Evolutionary conservation across 2,888 invertebrate genomes (phyloP).

Genomic region (Macrostomum cliftonense): DNA sequence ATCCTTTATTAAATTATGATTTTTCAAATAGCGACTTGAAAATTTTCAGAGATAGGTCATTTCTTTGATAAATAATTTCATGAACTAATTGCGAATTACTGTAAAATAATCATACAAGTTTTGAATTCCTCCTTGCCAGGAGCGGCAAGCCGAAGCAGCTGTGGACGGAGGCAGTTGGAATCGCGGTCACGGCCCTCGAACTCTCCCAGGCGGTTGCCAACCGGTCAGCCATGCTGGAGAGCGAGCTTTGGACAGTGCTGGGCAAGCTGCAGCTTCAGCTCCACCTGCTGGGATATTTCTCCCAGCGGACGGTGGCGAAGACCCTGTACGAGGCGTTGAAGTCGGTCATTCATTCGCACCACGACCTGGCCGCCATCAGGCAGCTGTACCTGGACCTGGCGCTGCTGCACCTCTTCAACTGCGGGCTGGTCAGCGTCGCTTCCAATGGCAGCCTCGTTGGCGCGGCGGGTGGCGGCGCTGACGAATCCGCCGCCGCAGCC

Average conservation of each 20-base stretch:
- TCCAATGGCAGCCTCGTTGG: conserved; percentile 8
- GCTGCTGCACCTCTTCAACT: conserved; percentile 24
- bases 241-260: conserved; percentile 11
- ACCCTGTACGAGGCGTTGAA: conserved; percentile 29
- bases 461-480: conserved; percentile 13
- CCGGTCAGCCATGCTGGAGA: conserved; percentile 22
- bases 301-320: conserved; percentile 20
- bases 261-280: conserved; percentile 33
- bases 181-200: conserved; percentile 25
- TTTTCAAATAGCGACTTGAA: too few relatives aligned
- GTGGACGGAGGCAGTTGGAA: conserved; percentile 26
- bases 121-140: too few relatives aligned
- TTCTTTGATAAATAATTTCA: too few relatives aligned
- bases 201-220: conserved; percentile 21
- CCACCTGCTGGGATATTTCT: conserved; percentile 20
- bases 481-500: conserved; percentile 10
- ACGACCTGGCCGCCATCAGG: conserved; percentile 29
- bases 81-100: too few relatives aligned
- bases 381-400: conserved; percentile 33
- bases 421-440: conserved; percentile 15
- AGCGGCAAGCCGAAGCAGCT: conserved; percentile 1
- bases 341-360: conserved; percentile 22
- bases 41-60: too few relatives aligned
- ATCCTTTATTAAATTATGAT: too few relatives aligned
- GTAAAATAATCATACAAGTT: too few relatives aligned